Percentiles rank a stretch among this genome's conserved stretches.
Conservation (phyloP, 2,888 invertebrate species). For the Melieria crassipennis region DNA sequence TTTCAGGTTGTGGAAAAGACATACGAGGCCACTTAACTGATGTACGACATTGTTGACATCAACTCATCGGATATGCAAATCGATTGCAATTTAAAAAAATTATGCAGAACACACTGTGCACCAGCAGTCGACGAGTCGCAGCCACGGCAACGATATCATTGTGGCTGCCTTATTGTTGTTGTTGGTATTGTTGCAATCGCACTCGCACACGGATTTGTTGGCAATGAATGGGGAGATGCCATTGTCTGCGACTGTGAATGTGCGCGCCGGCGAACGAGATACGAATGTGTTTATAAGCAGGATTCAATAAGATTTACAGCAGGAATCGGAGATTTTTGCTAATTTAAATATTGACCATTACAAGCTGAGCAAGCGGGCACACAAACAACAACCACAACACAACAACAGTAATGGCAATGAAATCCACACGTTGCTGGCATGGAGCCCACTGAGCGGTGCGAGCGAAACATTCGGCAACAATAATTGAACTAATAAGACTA, state of each 20-base stretch:
- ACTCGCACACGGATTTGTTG: constrained; percentile 14
- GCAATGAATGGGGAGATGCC: background rate
- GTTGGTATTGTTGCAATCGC: constrained; percentile 9
- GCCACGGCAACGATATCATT: background rate
- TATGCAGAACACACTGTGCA: constrained; percentile 38
- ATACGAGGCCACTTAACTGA: constrained; percentile 48
- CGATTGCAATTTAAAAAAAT: constrained; percentile 47
- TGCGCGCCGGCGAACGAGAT: background rate
- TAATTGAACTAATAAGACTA: no score
- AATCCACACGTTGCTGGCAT: background rate
- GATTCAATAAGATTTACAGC: constrained; percentile 26
- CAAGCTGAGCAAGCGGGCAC: background rate
- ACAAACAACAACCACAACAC: background rate
- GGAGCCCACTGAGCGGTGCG: background rate
- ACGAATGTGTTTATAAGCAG: background rate
- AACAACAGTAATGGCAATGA: background rate
- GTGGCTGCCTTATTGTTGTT: constrained; percentile 21
- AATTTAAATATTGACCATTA: constrained; percentile 30
- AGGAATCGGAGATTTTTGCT: constrained; percentile 28
- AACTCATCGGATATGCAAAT: constrained; percentile 46
- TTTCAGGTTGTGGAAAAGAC: constrained; percentile 31
- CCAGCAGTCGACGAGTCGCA: constrained; percentile 21
- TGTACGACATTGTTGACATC: constrained; percentile 47
- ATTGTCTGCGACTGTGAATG: background rate
- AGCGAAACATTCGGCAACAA: no score